phyloP scores from a whole-genome alignment of 2,113 vertebrate species.

The Murina feae region DNA sequence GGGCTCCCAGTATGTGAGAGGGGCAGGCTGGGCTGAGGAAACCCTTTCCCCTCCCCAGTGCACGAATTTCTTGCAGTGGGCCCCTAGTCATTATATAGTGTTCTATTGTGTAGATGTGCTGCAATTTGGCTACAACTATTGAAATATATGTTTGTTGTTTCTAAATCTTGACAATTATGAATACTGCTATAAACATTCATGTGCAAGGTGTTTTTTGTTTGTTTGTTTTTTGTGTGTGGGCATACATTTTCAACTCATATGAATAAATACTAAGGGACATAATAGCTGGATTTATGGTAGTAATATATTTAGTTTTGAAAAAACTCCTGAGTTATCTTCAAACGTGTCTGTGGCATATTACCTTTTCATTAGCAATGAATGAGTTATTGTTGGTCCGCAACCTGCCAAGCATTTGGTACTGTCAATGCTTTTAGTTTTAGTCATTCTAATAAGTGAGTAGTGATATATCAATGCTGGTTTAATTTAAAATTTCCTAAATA shows the following conservation, averaged over 20 bases:
- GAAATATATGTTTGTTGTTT: neutral
- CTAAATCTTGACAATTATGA: neutral
- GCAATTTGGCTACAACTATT: neutral
- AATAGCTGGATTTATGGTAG: neutral
- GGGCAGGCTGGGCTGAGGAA: too few species aligned
- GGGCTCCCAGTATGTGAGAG: too few species aligned
- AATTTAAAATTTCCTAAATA: neutral
- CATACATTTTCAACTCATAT: neutral
- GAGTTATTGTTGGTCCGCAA: neutral
- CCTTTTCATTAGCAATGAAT: neutral
- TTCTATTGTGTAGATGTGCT: neutral
- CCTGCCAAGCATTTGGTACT: neutral
- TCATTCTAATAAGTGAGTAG: neutral
- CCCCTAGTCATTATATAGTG: neutral
- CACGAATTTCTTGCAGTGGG: too few species aligned
- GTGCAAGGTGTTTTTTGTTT: neutral
- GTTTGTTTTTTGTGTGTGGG: neutral
- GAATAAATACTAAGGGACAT: neutral
- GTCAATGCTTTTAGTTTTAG: neutral
- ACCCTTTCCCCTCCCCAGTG: too few species aligned
- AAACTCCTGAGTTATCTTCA: neutral
- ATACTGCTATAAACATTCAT: neutral
- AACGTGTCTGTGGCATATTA: neutral
- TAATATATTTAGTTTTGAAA: neutral
- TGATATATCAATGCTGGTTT: neutral